Percentiles rank a stretch among this genome's conserved stretches.
These are phyloP conservation scores for Entomyzon cyanotis DNA, from an alignment of 2,113 vertebrate genomes.

Conservation along the genomic window DNA sequence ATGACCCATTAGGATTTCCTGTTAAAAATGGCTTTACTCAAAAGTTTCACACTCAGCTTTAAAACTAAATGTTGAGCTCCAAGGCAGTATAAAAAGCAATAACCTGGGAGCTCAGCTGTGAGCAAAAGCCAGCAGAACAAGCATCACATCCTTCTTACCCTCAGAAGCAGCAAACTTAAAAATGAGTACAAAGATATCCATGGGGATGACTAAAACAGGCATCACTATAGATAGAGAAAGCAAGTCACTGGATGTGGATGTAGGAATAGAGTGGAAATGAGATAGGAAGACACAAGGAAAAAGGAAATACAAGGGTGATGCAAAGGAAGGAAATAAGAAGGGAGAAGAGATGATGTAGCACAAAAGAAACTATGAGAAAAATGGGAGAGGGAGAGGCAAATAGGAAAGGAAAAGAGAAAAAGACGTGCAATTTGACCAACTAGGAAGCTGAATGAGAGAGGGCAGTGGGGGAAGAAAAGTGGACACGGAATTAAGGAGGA, in stretches of 20 bases:
- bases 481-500: background rate
- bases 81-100: background rate
- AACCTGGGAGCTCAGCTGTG: background rate
- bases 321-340: background rate
- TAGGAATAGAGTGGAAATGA: background rate
- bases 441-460: background rate
- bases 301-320: background rate
- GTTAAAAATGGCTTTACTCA: slow-evolving; percentile 5
- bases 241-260: background rate
- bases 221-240: background rate
- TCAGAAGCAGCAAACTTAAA: background rate
- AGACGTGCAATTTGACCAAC: background rate
- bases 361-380: background rate
- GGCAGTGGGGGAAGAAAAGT: background rate
- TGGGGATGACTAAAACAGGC: background rate
- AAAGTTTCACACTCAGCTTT: slow-evolving; percentile 13
- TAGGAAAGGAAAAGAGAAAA: background rate
- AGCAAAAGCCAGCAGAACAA: background rate
- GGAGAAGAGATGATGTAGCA: background rate
- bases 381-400: background rate
- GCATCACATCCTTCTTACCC: background rate
- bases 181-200: background rate
- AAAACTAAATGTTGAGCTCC: background rate
- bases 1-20: slow-evolving; percentile 8
- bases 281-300: background rate